Conservation (phyloP, 1,140 invertebrate genomes). For the Diploscapter pachys region DNA sequence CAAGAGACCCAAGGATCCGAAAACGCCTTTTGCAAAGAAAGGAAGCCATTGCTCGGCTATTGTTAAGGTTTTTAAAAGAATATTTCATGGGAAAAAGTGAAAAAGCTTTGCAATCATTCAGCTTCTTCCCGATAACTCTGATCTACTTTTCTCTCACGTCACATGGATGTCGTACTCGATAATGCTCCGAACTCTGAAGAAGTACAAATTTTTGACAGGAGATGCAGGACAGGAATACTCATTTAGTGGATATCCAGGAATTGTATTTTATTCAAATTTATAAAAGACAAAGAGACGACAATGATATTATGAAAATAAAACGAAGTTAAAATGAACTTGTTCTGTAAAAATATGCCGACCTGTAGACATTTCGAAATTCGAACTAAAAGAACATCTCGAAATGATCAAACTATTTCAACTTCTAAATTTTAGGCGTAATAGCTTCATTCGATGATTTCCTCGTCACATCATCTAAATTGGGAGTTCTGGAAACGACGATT, state of each 20-base stretch:
- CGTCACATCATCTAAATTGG: constrained; percentile 36
- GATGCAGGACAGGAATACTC: constrained; percentile 48
- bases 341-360: too few relatives aligned
- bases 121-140: constrained; percentile 40
- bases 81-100: not conserved
- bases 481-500: constrained; percentile 70
- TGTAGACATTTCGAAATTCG: too few relatives aligned
- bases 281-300: not conserved
- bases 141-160: constrained; percentile 69
- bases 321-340: not conserved
- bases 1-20: constrained; percentile 32
- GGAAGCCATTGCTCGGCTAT: constrained; percentile 64
- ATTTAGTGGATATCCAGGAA: constrained; percentile 70
- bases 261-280: constrained; percentile 57
- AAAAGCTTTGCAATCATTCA: not conserved
- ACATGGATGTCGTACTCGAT: constrained; percentile 73
- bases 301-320: not conserved
- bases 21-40: constrained; percentile 53
- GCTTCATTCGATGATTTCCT: constrained; percentile 33
- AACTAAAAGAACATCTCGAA: too few relatives aligned
- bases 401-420: too few relatives aligned
- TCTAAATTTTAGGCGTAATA: constrained; percentile 16
- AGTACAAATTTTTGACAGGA: constrained; percentile 71
- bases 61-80: constrained; percentile 61
- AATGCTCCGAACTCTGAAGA: constrained; percentile 84